A percentile compares a stretch with the other conserved stretches of the same genome.
These are phyloP conservation scores for Hippocampus zosterae DNA, from an alignment of 2,113 vertebrate genomes.

Conservation along the genomic window DNA sequence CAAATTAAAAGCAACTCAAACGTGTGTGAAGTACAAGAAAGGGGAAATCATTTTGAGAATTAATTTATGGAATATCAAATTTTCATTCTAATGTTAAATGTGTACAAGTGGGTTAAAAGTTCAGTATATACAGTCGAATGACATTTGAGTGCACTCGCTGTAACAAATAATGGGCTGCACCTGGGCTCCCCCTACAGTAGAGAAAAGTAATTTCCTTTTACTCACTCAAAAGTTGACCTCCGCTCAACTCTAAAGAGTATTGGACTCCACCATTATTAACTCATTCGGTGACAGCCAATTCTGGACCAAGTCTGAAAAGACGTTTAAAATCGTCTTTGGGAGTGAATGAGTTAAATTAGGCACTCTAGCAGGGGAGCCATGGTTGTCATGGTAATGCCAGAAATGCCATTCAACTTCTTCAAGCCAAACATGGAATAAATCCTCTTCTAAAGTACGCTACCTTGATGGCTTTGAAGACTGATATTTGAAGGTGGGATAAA, in stretches of 20 bases:
- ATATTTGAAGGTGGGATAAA: not conserved
- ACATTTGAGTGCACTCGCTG: not conserved
- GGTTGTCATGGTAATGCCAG: not conserved
- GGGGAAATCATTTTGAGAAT: not conserved
- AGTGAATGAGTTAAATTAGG: no score
- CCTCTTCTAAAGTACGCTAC: no score
- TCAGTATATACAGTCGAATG: not conserved
- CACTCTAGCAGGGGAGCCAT: not conserved
- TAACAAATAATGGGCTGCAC: not conserved
- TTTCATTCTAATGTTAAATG: not conserved
- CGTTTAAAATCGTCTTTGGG: no score
- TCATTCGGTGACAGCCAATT: no score
- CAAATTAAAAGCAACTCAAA: slow-evolving; percentile 24
- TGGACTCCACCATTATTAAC: not conserved
- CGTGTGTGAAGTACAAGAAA: slow-evolving; percentile 2
- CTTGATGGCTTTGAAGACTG: no score
- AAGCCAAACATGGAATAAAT: not conserved
- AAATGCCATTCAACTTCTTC: not conserved
- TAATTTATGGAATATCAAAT: not conserved
- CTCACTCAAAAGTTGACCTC: not conserved
- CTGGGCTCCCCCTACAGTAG: not conserved
- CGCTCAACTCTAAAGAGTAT: not conserved
- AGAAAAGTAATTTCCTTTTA: not conserved
- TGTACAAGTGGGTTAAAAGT: not conserved
- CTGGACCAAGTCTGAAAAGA: no score